Evolutionary conservation across 2,888 invertebrate genomes (phyloP).

Genomic region (Sepioteuthis lessoniana): DNA sequence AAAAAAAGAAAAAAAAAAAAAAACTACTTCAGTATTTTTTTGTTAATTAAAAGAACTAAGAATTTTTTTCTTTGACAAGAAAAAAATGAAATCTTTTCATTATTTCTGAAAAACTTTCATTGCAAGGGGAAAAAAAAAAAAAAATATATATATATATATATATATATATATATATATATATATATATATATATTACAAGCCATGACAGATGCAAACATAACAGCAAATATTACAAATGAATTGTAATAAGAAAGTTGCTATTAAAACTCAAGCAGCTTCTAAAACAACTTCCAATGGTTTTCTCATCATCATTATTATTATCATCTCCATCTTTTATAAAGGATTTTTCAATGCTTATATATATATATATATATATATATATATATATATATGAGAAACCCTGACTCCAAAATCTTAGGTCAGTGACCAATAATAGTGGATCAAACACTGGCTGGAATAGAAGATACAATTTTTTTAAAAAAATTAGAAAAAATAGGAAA

Average conservation of each 20-base stretch:
- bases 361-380: too few relatives aligned
- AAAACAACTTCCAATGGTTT: not conserved
- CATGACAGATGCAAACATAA: not conserved
- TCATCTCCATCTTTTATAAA: conserved; percentile 18
- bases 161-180: too few relatives aligned
- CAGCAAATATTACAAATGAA: not conserved
- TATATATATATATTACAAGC: too few relatives aligned
- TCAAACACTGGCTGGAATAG: conserved; percentile 10
- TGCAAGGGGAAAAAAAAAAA: not conserved
- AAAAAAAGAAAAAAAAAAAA: not conserved
- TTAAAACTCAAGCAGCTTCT: not conserved
- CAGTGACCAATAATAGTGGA: conserved; percentile 7
- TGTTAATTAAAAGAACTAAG: not conserved
- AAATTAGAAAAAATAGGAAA: not conserved
- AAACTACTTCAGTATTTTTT: not conserved
- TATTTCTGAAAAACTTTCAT: not conserved
- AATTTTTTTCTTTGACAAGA: not conserved
- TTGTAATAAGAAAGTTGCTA: not conserved
- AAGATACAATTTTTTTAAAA: not conserved
- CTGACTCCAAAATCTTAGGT: not conserved
- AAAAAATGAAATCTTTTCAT: not conserved
- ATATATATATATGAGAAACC: too few relatives aligned
- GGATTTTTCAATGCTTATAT: not conserved
- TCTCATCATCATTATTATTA: not conserved
- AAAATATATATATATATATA: too few relatives aligned